Evolutionary conservation across 1,140 invertebrate genomes (phyloP).

Genomic region (Scaptomyza graminum): DNA sequence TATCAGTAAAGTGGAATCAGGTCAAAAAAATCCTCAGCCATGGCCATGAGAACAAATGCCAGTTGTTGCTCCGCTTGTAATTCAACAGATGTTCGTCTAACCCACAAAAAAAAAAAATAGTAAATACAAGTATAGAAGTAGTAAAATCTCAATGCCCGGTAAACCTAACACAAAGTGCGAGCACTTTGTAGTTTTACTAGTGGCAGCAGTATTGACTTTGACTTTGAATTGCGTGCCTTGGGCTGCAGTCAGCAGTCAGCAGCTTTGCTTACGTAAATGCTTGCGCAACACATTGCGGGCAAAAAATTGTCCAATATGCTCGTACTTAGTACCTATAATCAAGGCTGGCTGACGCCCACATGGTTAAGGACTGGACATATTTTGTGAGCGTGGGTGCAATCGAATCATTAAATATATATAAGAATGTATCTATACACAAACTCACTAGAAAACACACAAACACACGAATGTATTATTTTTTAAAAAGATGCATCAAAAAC

Average conservation of each 20-base stretch:
- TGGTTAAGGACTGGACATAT: background rate
- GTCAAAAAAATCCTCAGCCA: background rate
- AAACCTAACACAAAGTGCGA: background rate
- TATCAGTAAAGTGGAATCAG: background rate
- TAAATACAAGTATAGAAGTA: background rate
- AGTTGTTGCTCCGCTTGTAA: background rate
- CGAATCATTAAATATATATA: background rate
- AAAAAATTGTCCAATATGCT: constrained; percentile 3
- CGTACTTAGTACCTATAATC: background rate
- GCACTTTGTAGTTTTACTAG: background rate
- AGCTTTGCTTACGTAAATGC: no score
- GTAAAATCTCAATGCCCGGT: background rate
- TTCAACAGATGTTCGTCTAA: background rate
- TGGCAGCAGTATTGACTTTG: background rate
- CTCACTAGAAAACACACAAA: no score
- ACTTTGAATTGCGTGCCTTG: background rate
- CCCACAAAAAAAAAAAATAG: background rate
- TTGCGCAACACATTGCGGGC: constrained; percentile 1
- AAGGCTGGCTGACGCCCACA: constrained; percentile 7
- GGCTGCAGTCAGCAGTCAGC: no score
- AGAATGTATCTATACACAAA: background rate
- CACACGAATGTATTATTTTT: no score
- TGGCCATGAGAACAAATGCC: background rate
- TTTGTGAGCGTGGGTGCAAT: background rate
- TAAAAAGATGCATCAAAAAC: background rate